Base-by-base conservation (phyloP, 2,888 invertebrate genomes). In the Mellilla xanthometata region DNA sequence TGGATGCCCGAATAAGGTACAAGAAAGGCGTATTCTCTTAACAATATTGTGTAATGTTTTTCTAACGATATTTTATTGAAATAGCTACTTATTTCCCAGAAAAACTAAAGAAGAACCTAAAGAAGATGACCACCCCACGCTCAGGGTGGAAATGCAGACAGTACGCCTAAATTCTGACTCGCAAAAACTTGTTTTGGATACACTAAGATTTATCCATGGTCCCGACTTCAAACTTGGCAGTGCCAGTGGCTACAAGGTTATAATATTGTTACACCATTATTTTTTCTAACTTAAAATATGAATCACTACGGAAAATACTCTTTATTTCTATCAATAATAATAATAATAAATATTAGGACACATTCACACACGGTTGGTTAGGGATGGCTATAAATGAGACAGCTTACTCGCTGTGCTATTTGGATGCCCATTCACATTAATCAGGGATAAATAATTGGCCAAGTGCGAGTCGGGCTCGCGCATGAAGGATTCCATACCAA, bases 91-190 rank as follows among this genome's bases (percentile, higher is more conserved):
- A 40, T 34, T 55, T 54, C 61, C 5, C 52, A 89, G 87, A 52
- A 87, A 85, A 63, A 68, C 66, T 35, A 89, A 86, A 62, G 76
- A 84, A 40, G 86, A 84, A 28, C 81, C 84, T 0, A 77, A 87
- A 39, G 83, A 89, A 51, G 85, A 91, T 3, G 85, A 76, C 23
- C 84, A 87, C 51, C 89, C 88, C 19, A 76, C 87, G 3, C 90
- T 94, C 1, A 95, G 94, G 75, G 94, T 95, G 50, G 95, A 95
- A 81, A 85, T 96, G 81, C 95, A 95, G 65, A 93, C 93, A 3
- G 78, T 96, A 31, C 90, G 93, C 3, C 78, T 96, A 12, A 91
- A 90, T 34, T 91, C 94, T 15, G 92, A 93, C 59, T 92, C 94
- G 1, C 94, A 95, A 68, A 93, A 93, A 67, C 87, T 93, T 61